phyloP scores from a whole-genome alignment of 2,113 vertebrate species.

The Scomber colias region DNA sequence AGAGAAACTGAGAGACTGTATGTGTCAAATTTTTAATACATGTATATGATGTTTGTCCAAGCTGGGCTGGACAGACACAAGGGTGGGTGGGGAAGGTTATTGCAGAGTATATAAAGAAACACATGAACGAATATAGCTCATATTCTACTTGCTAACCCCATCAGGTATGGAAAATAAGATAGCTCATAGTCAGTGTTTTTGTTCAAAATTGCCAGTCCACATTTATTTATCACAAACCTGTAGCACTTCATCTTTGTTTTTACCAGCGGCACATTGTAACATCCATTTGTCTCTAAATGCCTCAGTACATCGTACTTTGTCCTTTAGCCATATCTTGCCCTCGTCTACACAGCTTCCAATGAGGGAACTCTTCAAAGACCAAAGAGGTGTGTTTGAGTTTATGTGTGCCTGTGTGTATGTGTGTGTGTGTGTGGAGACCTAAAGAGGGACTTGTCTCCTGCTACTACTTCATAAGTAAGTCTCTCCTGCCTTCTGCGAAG shows the following conservation, averaged over 20 bases:
- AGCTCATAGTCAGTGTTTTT: conserved; percentile 62
- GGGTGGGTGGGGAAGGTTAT: conserved; percentile 51
- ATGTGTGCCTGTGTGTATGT: conserved; percentile 12
- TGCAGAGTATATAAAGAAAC: conserved; percentile 65
- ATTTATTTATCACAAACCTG: conserved; percentile 78
- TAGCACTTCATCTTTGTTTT: conserved; percentile 74
- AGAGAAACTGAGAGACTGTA: conserved; percentile 3
- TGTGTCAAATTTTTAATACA: conserved; percentile 50
- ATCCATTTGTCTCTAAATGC: conserved; percentile 62
- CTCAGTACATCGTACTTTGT: conserved; percentile 57
- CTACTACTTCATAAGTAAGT: conserved; percentile 98
- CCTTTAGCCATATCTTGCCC: conserved; percentile 77
- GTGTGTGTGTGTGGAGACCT: conserved; percentile 68
- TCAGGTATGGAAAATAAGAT: conserved; percentile 81
- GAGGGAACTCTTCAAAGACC: conserved; percentile 71
- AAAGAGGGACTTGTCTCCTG: conserved; percentile 83
- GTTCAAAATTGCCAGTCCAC: conserved; percentile 58
- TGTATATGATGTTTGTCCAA: conserved; percentile 80
- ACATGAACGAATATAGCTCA: conserved; percentile 58
- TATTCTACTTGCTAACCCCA: conserved; percentile 72
- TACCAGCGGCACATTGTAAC: conserved; percentile 75
- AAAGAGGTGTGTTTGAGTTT: conserved; percentile 70
- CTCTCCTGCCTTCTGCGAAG: conserved; percentile 95
- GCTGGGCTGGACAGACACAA: conserved; percentile 83
- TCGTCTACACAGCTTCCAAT: conserved; percentile 53